Conservation (phyloP, 2,113 vertebrate species). For the Astatoreochromis straeleni region DNA sequence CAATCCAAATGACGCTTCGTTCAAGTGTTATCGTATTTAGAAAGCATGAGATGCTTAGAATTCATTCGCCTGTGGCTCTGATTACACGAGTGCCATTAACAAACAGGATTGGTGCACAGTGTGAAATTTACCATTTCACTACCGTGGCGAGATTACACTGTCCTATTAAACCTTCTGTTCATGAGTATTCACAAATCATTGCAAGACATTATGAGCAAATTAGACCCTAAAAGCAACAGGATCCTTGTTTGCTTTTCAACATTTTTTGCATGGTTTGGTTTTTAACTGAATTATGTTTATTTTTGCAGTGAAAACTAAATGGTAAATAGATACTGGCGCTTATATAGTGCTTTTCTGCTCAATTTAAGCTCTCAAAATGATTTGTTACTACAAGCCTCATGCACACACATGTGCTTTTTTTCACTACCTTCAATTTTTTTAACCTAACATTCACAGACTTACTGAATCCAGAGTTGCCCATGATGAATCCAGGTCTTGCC, state of each 20-base stretch:
- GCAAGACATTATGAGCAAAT: constrained; percentile 8
- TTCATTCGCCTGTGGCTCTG: constrained; percentile 32
- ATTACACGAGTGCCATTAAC: constrained; percentile 12
- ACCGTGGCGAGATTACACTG: constrained; percentile 38
- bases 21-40: constrained; percentile 35
- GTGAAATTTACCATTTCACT: constrained; percentile 59
- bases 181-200: constrained; percentile 47
- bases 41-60: constrained; percentile 29
- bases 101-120: constrained; percentile 35
- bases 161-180: constrained; percentile 44
- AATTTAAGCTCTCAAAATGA: neutral
- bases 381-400: neutral
- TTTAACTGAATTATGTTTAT: neutral
- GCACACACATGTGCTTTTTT: neutral
- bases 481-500: neutral
- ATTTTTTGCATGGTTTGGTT: neutral
- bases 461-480: neutral
- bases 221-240: neutral
- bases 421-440: neutral
- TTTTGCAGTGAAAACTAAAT: neutral
- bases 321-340: neutral
- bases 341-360: neutral
- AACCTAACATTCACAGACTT: neutral
- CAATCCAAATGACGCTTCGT: constrained; percentile 38
- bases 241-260: neutral